These are phyloP conservation scores for Chloroceryle aenea DNA, from an alignment of 2,113 vertebrate species.

Conservation along the genomic window DNA sequence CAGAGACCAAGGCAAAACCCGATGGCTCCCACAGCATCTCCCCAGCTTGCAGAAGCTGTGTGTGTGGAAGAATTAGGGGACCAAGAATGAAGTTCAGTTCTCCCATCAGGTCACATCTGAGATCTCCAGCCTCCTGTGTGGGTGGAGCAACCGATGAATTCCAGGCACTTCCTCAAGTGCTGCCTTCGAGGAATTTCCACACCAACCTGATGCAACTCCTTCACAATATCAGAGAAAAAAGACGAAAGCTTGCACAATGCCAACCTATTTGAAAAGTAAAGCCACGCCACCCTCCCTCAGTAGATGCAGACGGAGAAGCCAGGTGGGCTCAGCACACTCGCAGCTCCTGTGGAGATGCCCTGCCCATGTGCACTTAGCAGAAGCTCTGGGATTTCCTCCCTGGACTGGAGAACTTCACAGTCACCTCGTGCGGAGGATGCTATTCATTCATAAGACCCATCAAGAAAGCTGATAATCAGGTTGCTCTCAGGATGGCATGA, in stretches of 20 bases:
- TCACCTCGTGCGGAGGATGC: background rate
- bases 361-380: fast-evolving
- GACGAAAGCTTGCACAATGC: background rate
- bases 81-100: background rate
- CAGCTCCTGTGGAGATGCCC: background rate
- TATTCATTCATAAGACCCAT: background rate
- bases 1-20: background rate
- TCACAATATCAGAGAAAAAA: background rate
- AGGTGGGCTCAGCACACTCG: fast-evolving
- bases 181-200: constrained; percentile 68
- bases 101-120: background rate
- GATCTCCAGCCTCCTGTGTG: constrained; percentile 43
- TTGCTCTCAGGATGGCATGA: background rate
- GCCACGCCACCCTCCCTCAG: background rate
- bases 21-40: background rate
- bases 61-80: background rate
- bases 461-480: background rate
- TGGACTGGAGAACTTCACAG: fast-evolving
- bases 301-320: background rate
- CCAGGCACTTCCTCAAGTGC: constrained; percentile 21
- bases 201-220: background rate
- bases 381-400: background rate
- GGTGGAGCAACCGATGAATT: background rate
- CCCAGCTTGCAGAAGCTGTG: background rate
- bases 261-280: background rate